Base-by-base conservation (phyloP, 1,140 invertebrate species). In the Orius laevigatus region DNA sequence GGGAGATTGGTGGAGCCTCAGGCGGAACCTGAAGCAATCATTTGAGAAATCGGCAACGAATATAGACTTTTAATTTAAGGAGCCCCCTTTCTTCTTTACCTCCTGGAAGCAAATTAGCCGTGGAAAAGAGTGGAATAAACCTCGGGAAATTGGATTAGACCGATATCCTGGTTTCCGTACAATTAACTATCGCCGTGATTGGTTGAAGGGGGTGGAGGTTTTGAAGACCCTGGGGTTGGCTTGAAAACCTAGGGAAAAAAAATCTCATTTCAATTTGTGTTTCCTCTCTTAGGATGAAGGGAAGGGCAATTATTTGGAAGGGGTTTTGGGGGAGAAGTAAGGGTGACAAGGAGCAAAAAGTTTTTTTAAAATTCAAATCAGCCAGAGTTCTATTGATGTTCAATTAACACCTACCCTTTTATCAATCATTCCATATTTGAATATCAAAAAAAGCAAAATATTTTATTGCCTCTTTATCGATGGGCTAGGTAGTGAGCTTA, bases 261-360 rank as follows among this genome's bases (percentile, higher is more conserved):
- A 45, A 45, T 45, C 43, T 45, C 43, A 45, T 45, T 45, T 45
- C 43, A 45, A 45, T 45, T 45, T 45, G 43, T 45, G 43, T 45
- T 45, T 45, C 43, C 32, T 45, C 43, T 45, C 20, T 45, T 31
- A 11, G 43, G n/a, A 25, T 25, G 3, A 25, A 4, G 43, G 43
- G 12, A 5, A 31, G 19, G 43, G 43, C 43, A 45, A 45, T 45
- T 45, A 45, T 45, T 45, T 19, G 20, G 43, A 45, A 45, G 10
- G 25, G n/a, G 43, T 33, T 10, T n/a, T n/a, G 19, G 9, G 25
- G 36, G 11, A 38, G 15, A n/a, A 38, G 36, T n/a, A 4, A 10
- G n/a, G 36, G 18, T 25, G 25, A 9, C n/a, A 31, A 16, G 12
- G 43, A 45, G 18, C 5, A 42, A 32, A n/a, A n/a, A 32, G 32